A percentile compares a stretch with the other conserved stretches of the same genome.
Conservation (phyloP, 2,113 vertebrate species). For the Ceyx margarethae region DNA sequence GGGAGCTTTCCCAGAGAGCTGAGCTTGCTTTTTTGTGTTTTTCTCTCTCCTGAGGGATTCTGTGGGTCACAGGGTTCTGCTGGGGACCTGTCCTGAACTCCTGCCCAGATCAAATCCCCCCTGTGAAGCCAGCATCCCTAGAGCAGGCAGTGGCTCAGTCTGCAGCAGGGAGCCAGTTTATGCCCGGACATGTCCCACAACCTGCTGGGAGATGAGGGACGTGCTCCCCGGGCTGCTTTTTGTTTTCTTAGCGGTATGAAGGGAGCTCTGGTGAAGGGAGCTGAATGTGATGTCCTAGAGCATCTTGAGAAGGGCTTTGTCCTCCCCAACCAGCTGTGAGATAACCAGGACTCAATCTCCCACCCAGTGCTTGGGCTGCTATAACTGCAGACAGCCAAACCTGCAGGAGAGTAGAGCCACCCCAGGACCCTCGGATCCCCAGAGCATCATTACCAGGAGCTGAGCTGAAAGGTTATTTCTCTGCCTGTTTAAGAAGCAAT, state of each 20-base stretch:
- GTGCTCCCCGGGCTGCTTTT: rapidly evolving
- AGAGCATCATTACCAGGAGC: rapidly evolving
- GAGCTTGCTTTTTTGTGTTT: neutral
- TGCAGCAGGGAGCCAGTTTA: neutral
- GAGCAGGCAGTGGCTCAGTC: rapidly evolving
- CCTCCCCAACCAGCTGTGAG: rapidly evolving
- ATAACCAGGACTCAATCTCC: neutral
- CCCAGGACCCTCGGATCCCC: neutral
- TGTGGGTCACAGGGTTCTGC: neutral
- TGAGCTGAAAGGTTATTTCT: neutral
- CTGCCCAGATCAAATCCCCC: neutral
- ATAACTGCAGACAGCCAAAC: neutral
- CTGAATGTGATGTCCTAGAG: neutral
- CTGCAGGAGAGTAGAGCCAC: rapidly evolving
- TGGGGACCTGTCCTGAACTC: neutral
- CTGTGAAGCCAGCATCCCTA: neutral
- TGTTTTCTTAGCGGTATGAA: rapidly evolving
- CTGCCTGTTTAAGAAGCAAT: neutral
- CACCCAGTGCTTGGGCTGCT: rapidly evolving
- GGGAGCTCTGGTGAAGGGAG: neutral
- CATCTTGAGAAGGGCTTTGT: neutral
- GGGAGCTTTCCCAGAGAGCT: neutral
- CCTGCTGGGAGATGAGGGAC: neutral
- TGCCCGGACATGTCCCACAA: constrained; percentile 39
- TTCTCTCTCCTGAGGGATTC: neutral